These are phyloP conservation scores for Pagetopsis macropterus DNA, from an alignment of 2,797 vertebrate genomes.

Conservation along the genomic window DNA sequence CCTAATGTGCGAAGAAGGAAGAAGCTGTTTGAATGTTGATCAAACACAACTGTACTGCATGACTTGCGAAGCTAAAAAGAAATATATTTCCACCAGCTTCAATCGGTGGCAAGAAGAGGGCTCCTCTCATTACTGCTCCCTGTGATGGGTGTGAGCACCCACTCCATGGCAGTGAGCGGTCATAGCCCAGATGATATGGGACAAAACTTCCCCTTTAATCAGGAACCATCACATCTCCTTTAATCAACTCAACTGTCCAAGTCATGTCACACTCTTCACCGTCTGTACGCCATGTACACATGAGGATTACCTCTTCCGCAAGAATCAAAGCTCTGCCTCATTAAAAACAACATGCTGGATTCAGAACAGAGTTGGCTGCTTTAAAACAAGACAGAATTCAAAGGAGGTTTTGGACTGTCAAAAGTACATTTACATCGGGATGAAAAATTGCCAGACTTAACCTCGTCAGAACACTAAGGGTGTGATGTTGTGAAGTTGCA, in stretches of 20 bases:
- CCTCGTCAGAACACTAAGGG: neutral
- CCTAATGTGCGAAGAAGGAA: slow-evolving; percentile 61
- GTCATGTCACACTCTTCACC: slow-evolving; percentile 62
- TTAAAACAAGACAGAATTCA: slow-evolving; percentile 29
- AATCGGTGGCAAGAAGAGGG: slow-evolving; percentile 60
- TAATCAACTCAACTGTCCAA: slow-evolving; percentile 76
- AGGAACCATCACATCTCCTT: slow-evolving; percentile 74
- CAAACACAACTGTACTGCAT: slow-evolving; percentile 68
- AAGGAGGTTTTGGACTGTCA: slow-evolving; percentile 32
- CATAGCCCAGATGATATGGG: slow-evolving; percentile 77
- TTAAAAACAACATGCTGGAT: slow-evolving; percentile 62
- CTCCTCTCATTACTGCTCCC: slow-evolving; percentile 74
- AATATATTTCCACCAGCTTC: slow-evolving; percentile 66
- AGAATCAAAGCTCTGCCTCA: slow-evolving; percentile 53
- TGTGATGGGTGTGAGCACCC: slow-evolving; percentile 63
- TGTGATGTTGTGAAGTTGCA: neutral
- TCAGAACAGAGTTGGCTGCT: slow-evolving; percentile 35
- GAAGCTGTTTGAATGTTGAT: slow-evolving; percentile 76
- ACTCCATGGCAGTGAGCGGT: slow-evolving; percentile 75
- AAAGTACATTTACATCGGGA: slow-evolving; percentile 31
- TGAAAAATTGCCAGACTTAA: slow-evolving; percentile 1
- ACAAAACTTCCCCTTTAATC: slow-evolving; percentile 79
- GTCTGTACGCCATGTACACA: slow-evolving; percentile 59
- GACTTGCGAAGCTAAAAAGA: slow-evolving; percentile 61
- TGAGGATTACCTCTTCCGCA: slow-evolving; percentile 61